These are phyloP conservation scores for Zootermopsis nevadensis DNA, from an alignment of 2,888 invertebrate species.

Conservation along the genomic window DNA sequence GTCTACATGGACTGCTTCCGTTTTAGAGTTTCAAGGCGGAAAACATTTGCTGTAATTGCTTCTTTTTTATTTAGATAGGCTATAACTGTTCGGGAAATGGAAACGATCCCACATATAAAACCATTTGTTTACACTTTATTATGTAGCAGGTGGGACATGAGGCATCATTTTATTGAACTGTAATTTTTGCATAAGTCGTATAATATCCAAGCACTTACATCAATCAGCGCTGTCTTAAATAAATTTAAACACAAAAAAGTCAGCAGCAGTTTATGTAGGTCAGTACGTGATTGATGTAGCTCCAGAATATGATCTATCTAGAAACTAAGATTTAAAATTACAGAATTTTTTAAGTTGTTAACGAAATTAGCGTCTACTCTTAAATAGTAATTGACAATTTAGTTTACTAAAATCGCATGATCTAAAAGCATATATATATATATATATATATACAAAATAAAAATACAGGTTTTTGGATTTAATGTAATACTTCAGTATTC, in stretches of 20 bases:
- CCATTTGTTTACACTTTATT: not conserved
- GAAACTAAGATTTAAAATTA: no score
- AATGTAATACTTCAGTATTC: no score
- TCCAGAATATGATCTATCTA: no score
- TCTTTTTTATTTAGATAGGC: not conserved
- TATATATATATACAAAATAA: no score
- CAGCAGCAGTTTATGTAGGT: no score
- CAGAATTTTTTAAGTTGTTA: no score
- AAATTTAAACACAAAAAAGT: not conserved
- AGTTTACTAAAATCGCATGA: no score
- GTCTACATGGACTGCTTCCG: slow-evolving; percentile 37
- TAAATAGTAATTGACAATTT: no score
- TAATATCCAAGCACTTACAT: not conserved
- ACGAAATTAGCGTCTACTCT: no score
- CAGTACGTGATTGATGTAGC: no score
- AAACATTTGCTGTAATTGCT: not conserved
- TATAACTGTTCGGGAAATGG: not conserved
- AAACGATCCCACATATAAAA: not conserved
- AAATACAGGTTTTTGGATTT: no score
- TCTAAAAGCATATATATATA: no score
- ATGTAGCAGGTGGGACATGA: not conserved
- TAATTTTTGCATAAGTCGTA: not conserved
- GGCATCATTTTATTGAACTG: not conserved
- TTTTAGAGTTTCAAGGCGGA: not conserved
- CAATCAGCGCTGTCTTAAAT: not conserved